These are phyloP conservation scores for Ooceraea biroi DNA, from an alignment of 1,140 invertebrate genomes.

Conservation along the genomic window DNA sequence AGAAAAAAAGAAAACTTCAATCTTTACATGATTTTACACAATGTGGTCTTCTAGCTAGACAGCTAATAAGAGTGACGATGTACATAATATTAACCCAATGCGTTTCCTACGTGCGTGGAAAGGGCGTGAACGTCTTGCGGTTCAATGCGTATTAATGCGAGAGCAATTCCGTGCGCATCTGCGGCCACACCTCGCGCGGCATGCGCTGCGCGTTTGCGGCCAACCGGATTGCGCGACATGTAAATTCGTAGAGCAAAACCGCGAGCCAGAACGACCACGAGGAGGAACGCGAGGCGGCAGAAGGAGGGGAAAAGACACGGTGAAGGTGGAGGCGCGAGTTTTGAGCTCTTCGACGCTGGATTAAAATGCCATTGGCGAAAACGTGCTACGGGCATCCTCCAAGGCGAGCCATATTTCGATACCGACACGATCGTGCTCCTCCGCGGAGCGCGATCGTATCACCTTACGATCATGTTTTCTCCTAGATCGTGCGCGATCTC, in stretches of 20 bases:
- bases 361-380: conserved; percentile 72
- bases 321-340: conserved; percentile 28
- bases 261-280: conserved; percentile 40
- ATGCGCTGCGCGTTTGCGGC: conserved; percentile 59
- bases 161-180: conserved; percentile 47
- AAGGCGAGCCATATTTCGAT: conserved; percentile 41
- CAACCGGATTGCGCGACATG: conserved; percentile 60
- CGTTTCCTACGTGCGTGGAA: background rate
- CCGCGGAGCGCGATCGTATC: conserved; percentile 37
- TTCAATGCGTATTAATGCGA: conserved; percentile 35
- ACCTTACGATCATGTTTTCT: conserved; percentile 36
- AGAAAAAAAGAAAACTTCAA: background rate
- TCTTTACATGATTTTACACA: background rate
- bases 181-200: conserved; percentile 67
- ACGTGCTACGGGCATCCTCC: conserved; percentile 30
- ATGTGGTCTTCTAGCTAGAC: background rate
- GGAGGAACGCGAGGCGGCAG: conserved; percentile 13
- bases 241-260: conserved; percentile 71
- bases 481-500: conserved; percentile 39
- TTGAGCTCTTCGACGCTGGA: conserved; percentile 50
- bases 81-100: conserved; percentile 26
- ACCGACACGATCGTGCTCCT: conserved; percentile 32
- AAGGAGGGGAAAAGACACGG: background rate
- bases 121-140: background rate
- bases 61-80: background rate